phyloP scores from a whole-genome alignment of 1,140 invertebrate genomes.

The Thaumatotibia leucotreta region DNA sequence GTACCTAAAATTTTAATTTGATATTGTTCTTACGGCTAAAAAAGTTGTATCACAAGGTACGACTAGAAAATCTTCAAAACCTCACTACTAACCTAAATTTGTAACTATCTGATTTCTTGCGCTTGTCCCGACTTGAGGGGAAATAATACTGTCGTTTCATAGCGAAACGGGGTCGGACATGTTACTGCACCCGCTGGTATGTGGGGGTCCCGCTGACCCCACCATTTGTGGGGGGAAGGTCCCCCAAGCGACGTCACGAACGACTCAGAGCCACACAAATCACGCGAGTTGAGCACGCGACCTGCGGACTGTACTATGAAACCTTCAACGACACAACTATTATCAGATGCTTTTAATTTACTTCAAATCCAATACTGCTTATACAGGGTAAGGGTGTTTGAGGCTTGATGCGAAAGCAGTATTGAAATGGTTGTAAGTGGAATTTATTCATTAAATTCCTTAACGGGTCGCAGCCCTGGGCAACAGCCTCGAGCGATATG shows the following conservation, averaged over 20 bases:
- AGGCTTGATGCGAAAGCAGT: not conserved
- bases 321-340: conserved; percentile 20
- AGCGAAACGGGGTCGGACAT: conserved; percentile 55
- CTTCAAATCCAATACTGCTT: conserved; percentile 19
- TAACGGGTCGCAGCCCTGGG: not conserved
- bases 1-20: too few species aligned
- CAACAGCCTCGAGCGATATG: conserved; percentile 40
- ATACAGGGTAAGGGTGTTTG: not conserved
- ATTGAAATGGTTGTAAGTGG: not conserved
- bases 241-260: conserved; percentile 47
- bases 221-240: conserved; percentile 26
- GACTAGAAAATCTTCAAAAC: too few species aligned
- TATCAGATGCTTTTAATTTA: not conserved
- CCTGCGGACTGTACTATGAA: conserved; percentile 24
- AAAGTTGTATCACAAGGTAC: too few species aligned
- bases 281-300: conserved; percentile 61
- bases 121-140: conserved; percentile 39
- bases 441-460: not conserved
- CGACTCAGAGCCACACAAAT: conserved; percentile 55
- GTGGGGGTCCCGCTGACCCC: conserved; percentile 42
- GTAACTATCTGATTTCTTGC: conserved; percentile 35
- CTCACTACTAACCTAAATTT: conserved; percentile 20
- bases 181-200: conserved; percentile 59
- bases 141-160: conserved; percentile 65
- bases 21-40: too few species aligned